Conservation (phyloP, 2,888 invertebrate species). For the Platycheirus rosarum region DNA sequence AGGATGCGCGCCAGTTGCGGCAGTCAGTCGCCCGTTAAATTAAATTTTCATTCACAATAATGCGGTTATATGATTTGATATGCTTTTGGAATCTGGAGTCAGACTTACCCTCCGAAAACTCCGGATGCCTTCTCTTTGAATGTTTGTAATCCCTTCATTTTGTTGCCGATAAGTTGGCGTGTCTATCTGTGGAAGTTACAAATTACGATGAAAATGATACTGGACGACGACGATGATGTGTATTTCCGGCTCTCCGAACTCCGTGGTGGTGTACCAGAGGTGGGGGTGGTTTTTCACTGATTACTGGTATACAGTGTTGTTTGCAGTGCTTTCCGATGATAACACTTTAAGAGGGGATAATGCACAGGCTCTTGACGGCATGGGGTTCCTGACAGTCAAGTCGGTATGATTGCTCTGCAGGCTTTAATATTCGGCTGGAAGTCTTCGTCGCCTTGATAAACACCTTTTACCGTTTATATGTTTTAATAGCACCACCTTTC, state of each 20-base stretch:
- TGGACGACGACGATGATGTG: slow-evolving; percentile 58
- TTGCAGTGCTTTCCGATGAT: slow-evolving; percentile 63
- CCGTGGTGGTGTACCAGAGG: background rate
- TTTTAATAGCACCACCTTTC: slow-evolving; percentile 47
- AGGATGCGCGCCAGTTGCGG: slow-evolving; percentile 77
- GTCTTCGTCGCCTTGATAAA: slow-evolving; percentile 34
- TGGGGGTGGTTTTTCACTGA: slow-evolving; percentile 35
- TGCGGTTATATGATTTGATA: slow-evolving; percentile 63
- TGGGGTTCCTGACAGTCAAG: slow-evolving; percentile 51
- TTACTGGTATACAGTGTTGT: slow-evolving; percentile 48
- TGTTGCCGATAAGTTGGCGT: slow-evolving; percentile 68
- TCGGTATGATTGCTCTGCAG: slow-evolving; percentile 44
- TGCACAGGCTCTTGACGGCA: slow-evolving; percentile 48
- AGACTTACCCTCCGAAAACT: slow-evolving; percentile 81
- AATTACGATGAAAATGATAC: slow-evolving; percentile 69
- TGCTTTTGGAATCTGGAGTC: slow-evolving; percentile 17
- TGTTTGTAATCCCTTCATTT: slow-evolving; percentile 82
- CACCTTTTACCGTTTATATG: slow-evolving; percentile 50
- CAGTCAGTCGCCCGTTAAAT: slow-evolving; percentile 82
- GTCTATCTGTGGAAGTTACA: slow-evolving; percentile 69
- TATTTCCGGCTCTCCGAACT: background rate
- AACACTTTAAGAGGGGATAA: slow-evolving; percentile 73
- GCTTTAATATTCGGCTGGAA: slow-evolving; percentile 14
- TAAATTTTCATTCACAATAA: slow-evolving; percentile 77
- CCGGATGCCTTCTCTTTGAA: slow-evolving; percentile 82